Percentiles rank a stretch among this genome's conserved stretches.
Evolutionary conservation across 2,888 invertebrate species (phyloP).

Genomic region (Stratiomys singularior): DNA sequence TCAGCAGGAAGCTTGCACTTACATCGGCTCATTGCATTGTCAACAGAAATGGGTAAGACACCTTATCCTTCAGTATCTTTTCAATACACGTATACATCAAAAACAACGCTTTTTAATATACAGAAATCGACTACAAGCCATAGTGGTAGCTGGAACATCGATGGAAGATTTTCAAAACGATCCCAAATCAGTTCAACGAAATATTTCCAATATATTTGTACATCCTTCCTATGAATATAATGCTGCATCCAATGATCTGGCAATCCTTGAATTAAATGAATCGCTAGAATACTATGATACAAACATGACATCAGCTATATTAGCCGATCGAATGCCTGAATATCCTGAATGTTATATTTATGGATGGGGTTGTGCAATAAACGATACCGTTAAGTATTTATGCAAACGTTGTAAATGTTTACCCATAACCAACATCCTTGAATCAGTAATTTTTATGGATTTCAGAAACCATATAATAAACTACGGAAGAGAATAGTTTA

Average conservation of each 20-base stretch:
- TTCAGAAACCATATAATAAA: not conserved
- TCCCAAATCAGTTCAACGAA: constrained; percentile 5
- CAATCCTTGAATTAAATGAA: constrained; percentile 8
- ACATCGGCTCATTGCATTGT: constrained; percentile 27
- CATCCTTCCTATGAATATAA: constrained; percentile 24
- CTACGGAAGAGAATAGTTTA: constrained; percentile 7
- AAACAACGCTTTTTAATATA: no score
- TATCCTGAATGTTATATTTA: constrained; percentile 7
- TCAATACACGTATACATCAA: no score
- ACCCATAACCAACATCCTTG: not conserved
- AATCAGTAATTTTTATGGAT: not conserved
- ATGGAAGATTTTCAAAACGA: not conserved
- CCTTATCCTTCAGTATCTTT: not conserved
- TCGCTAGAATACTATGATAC: constrained; percentile 6
- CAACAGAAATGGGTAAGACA: not conserved
- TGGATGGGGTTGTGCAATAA: constrained; percentile 9
- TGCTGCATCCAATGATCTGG: constrained; percentile 10
- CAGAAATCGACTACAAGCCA: no score
- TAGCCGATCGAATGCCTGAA: constrained; percentile 5
- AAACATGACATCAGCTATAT: not conserved
- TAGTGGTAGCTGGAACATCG: constrained; percentile 10
- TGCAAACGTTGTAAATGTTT: not conserved
- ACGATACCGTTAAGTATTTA: not conserved
- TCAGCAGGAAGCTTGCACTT: not conserved
- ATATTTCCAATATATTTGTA: constrained; percentile 3